Evolutionary conservation across 2,888 invertebrate species (phyloP), one percentile per base, ranked within the genome.

Genomic region (Pantelozetes paolii): DNA sequence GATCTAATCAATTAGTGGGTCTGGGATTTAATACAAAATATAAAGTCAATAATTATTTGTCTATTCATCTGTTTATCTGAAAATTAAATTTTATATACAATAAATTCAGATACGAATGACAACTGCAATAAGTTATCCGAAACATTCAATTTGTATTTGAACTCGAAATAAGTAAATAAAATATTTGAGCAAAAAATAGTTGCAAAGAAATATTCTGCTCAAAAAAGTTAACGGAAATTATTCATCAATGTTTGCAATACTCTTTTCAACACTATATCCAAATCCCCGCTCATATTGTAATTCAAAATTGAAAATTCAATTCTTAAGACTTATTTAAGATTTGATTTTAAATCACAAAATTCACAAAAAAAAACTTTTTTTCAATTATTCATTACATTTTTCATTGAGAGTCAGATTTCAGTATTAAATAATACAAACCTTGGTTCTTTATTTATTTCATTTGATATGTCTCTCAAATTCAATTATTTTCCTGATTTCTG

Each of bases 191-290:
- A 62, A 32, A 62, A 15, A 32, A 28, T 18, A 59, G 23, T 18
- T 2, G 2, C 23, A 18, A 8, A 48, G n/a, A 48, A 20, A 20
- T 45, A 45, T 30, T 62, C 32, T 18, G 20, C 32, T 20, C 20
- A 50, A 50, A 62, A 30, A 32, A 62, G 28, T n/a, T 8, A 32
- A 26, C 28, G 62, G 62, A 62, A 62, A 62, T 62, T 62, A 62
- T 62, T 62, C 32, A 62, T 62, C 62, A 62, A n/a, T 62, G 62
- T 62, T 28, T 62, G 32, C 32, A 32, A 62, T 62, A 32, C 62
- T 62, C 62, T 62, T 23, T 32, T 62, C n/a, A 62, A 62, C 62
- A 30, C 36, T 32, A 18, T 36, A 32, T 62, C 20, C 62, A 36
- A 62, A 32, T 62, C 32, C 36, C 8, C 32, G 30, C 23, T 13